Evolutionary conservation across 2,888 invertebrate genomes (phyloP).

Genomic region (Drosophila rellima): DNA sequence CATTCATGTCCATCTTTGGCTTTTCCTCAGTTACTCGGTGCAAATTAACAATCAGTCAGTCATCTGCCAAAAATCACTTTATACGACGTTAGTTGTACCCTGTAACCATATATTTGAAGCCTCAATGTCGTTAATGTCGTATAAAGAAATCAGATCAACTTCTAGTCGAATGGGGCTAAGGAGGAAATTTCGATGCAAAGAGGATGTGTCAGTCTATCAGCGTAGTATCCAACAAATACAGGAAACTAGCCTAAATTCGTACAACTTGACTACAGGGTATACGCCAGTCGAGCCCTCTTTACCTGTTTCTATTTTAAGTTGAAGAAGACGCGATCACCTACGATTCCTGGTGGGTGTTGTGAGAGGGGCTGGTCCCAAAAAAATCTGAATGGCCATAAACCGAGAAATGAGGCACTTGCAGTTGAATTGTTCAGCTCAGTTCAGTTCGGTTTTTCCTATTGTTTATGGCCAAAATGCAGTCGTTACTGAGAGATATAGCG

Average conservation of each 20-base stretch:
- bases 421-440: slow-evolving; percentile 31
- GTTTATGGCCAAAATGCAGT: slow-evolving; percentile 30
- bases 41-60: slow-evolving; percentile 28
- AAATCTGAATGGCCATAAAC: slow-evolving; percentile 18
- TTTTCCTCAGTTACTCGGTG: slow-evolving; percentile 13
- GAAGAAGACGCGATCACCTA: slow-evolving; percentile 7
- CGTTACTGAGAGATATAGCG: slow-evolving; percentile 12
- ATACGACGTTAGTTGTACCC: slow-evolving; percentile 19
- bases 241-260: no score
- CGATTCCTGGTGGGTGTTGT: slow-evolving; percentile 58
- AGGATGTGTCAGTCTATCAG: no score
- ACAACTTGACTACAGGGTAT: slow-evolving; percentile 16
- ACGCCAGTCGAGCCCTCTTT: neutral
- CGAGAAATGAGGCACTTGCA: slow-evolving; percentile 38
- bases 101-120: neutral
- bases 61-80: slow-evolving; percentile 16
- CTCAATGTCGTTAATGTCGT: no score
- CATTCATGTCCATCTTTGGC: slow-evolving; percentile 57
- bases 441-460: slow-evolving; percentile 20
- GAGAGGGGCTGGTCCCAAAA: slow-evolving; percentile 57
- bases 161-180: neutral
- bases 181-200: no score
- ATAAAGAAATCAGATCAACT: neutral
- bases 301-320: slow-evolving; percentile 1
- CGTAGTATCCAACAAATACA: no score